Base-by-base conservation (phyloP, 2,113 vertebrate genomes). In the Chlorodrepanis virens region DNA sequence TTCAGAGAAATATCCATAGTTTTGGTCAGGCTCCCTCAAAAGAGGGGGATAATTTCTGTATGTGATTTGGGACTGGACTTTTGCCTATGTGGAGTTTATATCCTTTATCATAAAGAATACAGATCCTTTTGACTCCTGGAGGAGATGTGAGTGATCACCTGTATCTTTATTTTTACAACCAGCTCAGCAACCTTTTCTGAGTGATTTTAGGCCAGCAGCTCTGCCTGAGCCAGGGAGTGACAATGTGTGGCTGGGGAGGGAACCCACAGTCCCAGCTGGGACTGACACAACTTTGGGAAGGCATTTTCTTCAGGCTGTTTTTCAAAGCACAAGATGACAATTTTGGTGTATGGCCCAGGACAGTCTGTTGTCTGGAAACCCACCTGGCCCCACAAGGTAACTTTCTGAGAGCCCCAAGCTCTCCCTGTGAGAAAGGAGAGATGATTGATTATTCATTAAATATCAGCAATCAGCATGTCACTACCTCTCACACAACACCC, bases 401-500 rank as follows among this genome's bases (percentile, higher is more conserved):
- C 35, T 71, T 67, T 59, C 18, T 20, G 64, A 53, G 64, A 86
- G 24, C 37, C n/a, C 12, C 16, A 8, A 2, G 37, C 21, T 80
- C 10, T 80, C 44, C 56, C 13, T 1, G 3, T 40, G 47, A 70
- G 33, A 64, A 80, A 83, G 56, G 29, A 60, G 33, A 84, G 39
- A 77, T 57, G 47, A 19, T 33, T 28, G 39, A 47, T 89, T 31
- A 37, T 47, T 82, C 29, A 47, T 29, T 54, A 70, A 78, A n/a
- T 33, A 47, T 7, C 81, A 15, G 64, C 2, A 21, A 40, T 33
- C 49, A 27, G 8, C 45, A 19, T 0, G 0, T 37, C 45, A 3
- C 29, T 15, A 0, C 27, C 81, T 50, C 40, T 59, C 40, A 25
- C 25, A n/a, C 31, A n/a, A 3, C 60, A 40, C 20, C 1, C 5